Evolutionary conservation across 2,888 invertebrate genomes (phyloP).

Genomic region (Scaptomyza cyrtandrae): DNA sequence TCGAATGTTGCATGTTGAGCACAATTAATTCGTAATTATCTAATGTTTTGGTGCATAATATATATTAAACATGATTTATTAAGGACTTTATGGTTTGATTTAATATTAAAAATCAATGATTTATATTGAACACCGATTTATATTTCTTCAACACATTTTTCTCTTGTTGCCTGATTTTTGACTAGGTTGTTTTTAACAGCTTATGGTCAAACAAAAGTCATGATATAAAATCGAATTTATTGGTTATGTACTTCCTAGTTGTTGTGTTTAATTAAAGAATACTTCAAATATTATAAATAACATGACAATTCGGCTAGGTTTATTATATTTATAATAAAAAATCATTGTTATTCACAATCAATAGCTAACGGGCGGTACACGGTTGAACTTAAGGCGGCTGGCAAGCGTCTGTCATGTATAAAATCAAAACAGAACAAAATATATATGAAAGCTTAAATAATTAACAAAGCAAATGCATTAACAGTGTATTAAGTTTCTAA

Average conservation of each 20-base stretch:
- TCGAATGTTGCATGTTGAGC: no score
- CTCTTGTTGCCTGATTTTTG: not conserved
- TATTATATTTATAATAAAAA: slow-evolving; percentile 20
- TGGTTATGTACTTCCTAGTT: not conserved
- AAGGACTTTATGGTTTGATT: not conserved
- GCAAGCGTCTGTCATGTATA: not conserved
- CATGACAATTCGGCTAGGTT: not conserved
- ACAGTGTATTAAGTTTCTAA: not conserved
- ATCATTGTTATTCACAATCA: not conserved
- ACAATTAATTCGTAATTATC: not conserved
- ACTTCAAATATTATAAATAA: slow-evolving; percentile 6
- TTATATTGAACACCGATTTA: not conserved
- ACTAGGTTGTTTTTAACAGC: not conserved
- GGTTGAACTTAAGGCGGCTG: slow-evolving; percentile 1
- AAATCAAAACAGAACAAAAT: not conserved
- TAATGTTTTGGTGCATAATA: not conserved
- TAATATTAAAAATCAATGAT: no score
- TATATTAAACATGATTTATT: not conserved
- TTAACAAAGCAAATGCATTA: not conserved
- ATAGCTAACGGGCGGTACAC: not conserved
- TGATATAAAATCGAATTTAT: slow-evolving; percentile 4
- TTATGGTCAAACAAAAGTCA: slow-evolving; percentile 1
- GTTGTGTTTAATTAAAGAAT: not conserved
- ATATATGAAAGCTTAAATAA: slow-evolving; percentile 6
- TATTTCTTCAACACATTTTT: not conserved